Base-by-base conservation (phyloP, 2,797 vertebrate genomes). In the Australoheros facetus region DNA sequence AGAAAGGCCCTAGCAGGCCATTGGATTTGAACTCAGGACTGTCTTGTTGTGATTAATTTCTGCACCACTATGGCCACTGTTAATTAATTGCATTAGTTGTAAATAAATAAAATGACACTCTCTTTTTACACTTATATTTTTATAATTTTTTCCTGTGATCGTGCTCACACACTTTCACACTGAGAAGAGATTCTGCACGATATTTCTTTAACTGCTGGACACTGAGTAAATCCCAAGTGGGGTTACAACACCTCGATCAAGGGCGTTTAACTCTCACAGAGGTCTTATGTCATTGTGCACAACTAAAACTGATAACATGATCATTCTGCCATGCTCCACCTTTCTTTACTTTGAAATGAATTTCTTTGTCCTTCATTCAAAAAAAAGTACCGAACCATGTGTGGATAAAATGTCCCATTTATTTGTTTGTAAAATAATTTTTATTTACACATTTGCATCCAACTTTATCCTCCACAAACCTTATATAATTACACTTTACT, bases 381-480 rank as follows among this genome's bases (percentile, higher is more conserved):
- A 56, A 70, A 82, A 17, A 54, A 72, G 16, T 66, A 74, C 42
- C 72, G 21, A 88, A 82, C 37, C 77, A 78, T 56, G 73, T 83
- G 88, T 88, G 85, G 93, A 93, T 94, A 94, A 95, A 93, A 94
- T 93, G 86, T 86, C 91, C 66, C 80, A 88, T 95, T 95, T 95
- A 95, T 95, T 96, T 93, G 78, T 93, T 87, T 95, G 85, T 92
- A 87, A 93, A 91, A 76, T 88, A 89, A 87, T 92, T 94, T 83
- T 90, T 95, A 95, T 96, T 95, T 96, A 96, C 95, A 96, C 85
- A 91, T 91, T 84, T 91, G 56, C 71, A 89, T 85, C 87, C 85
- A 85, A 83, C 75, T 85, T 82, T 82, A 85, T 93, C 56, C 84
- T 91, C 88, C 85, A 89, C 69, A 91, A 73, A 86, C 75, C 88